Evolutionary conservation across 2,113 vertebrate genomes (phyloP), one percentile per base, ranked within the genome.

Genomic region (Sylvia atricapilla): DNA sequence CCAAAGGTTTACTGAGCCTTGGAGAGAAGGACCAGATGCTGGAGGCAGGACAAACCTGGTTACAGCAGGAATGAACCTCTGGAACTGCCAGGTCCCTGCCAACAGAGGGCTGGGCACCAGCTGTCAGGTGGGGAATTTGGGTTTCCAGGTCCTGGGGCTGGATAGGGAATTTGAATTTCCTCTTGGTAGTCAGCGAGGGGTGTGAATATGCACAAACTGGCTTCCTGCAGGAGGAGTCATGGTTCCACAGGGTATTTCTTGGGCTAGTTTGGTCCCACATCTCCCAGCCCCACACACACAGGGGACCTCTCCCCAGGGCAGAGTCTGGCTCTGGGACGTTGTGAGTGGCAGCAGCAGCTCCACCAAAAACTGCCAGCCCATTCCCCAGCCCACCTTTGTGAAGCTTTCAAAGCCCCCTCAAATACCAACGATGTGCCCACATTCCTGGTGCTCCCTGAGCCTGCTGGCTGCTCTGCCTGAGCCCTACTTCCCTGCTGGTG

Each of bases 1-100:
- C 94, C 44, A 27, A 94, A 95, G 94, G 87, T 95, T 97, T 95
- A 92, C 93, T 75, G 90, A 94, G 66, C 16, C 58, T 17, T 52
- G 35, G 46, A 96, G 96, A 97, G 94, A 96, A 95, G 94, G 95
- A 94, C 90, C 96, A 96, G 96, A 96, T 96, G 96, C 93, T 94
- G 94, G 68, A 91, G 78, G 58, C 84, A 74, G 81, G 56, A 86
- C 85, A 58, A 62, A 33, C 30, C 90, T 6, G 5, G 52, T 62
- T 59, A 3, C 31, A 75, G 52, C 88, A 53, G 60, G 50, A 92
- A 67, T 3, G 60, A 68, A 46, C 20, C 52, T 47, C 49, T 3
- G 6, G 79, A 86, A 14, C 41, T 30, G 91, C 91, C 89, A 44
- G 35, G 8, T n/a, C 1, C 1, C 69, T 74, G 78, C 82, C 93